These are phyloP conservation scores for Samia ricini DNA, from an alignment of 1,140 invertebrate genomes.

Conservation along the genomic window DNA sequence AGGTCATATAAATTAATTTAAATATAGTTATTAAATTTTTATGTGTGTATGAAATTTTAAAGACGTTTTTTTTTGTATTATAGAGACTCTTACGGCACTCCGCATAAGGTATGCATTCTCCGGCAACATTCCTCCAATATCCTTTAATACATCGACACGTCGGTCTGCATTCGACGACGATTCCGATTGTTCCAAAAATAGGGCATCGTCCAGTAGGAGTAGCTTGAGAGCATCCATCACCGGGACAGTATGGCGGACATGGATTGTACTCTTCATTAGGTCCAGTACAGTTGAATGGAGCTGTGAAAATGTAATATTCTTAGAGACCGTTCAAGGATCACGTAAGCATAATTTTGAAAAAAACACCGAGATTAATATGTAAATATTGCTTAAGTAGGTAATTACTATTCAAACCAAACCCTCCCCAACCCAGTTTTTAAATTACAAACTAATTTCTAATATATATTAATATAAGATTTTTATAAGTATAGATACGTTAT, in stretches of 20 bases:
- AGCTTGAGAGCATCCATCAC: slow-evolving; percentile 36
- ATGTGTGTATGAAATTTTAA: neutral
- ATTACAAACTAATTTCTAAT: too few relatives aligned
- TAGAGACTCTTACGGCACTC: slow-evolving; percentile 14
- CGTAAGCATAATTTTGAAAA: too few relatives aligned
- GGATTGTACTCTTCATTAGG: slow-evolving; percentile 32
- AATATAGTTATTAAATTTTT: too few relatives aligned
- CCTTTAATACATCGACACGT: slow-evolving; percentile 37
- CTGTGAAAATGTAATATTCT: slow-evolving; percentile 16
- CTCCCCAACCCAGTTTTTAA: too few relatives aligned
- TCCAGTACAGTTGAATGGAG: slow-evolving; percentile 28
- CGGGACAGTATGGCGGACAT: slow-evolving; percentile 41
- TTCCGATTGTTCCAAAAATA: slow-evolving; percentile 19
- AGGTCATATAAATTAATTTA: too few relatives aligned
- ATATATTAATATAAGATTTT: too few relatives aligned
- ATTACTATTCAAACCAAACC: neutral
- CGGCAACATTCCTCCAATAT: slow-evolving; percentile 32
- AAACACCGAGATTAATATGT: neutral
- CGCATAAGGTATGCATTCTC: slow-evolving; percentile 35
- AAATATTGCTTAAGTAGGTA: too few relatives aligned
- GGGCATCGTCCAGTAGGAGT: slow-evolving; percentile 29
- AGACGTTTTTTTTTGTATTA: neutral
- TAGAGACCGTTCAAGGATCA: too few relatives aligned
- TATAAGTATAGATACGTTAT: too few relatives aligned
- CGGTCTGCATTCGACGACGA: slow-evolving; percentile 32